A percentile compares a stretch with the other conserved stretches of the same genome.
Conservation (phyloP, 2,797 vertebrate species). For the Petrocephalus sullivani region DNA sequence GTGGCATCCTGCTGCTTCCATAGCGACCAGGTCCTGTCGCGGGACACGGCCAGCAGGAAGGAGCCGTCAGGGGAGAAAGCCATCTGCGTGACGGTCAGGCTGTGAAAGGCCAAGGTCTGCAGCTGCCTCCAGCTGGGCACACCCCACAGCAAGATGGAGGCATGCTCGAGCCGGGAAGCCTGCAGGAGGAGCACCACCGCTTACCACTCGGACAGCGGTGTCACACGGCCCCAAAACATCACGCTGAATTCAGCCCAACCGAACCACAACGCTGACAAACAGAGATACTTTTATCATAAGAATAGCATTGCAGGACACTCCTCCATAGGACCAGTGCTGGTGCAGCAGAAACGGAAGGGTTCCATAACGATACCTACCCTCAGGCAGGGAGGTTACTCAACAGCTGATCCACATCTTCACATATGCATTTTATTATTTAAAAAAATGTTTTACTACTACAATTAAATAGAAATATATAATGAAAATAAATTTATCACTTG, state of each 20-base stretch:
- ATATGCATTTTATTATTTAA: not conserved
- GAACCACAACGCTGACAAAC: too few species aligned
- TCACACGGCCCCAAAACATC: not conserved
- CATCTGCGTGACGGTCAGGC: conserved; percentile 92
- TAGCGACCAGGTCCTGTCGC: conserved; percentile 92
- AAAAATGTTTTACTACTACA: not conserved
- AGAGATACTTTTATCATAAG: not conserved
- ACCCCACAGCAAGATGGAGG: conserved; percentile 87
- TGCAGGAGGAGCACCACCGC: conserved; percentile 36
- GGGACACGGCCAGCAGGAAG: conserved; percentile 84
- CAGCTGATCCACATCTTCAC: not conserved
- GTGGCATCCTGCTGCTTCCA: conserved; percentile 67
- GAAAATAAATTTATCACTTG: too few species aligned
- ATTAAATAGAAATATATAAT: too few species aligned
- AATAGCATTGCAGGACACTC: not conserved
- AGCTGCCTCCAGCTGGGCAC: conserved; percentile 80
- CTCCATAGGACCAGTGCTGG: too few species aligned
- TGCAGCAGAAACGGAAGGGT: too few species aligned
- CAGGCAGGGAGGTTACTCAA: not conserved
- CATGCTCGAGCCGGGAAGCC: conserved; percentile 90
- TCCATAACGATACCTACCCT: not conserved
- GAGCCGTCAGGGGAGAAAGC: conserved; percentile 82
- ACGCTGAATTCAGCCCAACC: too few species aligned
- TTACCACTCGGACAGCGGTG: not conserved
- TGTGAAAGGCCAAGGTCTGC: conserved; percentile 80